These are phyloP conservation scores for Phasianus colchicus DNA, from an alignment of 2,113 vertebrate species.

Conservation along the genomic window DNA sequence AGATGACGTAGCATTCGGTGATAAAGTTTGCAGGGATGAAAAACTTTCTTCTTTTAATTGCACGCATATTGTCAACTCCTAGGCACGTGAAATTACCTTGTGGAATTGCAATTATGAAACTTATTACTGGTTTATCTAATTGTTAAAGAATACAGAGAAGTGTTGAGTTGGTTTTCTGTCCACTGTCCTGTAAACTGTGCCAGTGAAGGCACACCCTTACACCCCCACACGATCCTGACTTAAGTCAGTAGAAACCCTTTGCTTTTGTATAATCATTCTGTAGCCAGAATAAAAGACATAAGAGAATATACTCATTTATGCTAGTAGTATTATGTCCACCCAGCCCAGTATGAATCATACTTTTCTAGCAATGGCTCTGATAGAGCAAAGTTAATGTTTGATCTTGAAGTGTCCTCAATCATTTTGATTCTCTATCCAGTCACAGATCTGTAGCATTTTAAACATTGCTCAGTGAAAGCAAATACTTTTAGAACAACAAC, in stretches of 20 bases:
- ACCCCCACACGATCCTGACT: conserved; percentile 45
- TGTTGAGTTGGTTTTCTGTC: conserved; percentile 33
- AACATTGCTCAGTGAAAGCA: neutral
- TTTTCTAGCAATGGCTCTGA: neutral
- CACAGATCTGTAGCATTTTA: conserved; percentile 10
- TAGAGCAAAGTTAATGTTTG: neutral
- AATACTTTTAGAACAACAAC: neutral
- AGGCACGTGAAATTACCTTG: conserved; percentile 45
- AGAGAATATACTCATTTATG: conserved; percentile 28
- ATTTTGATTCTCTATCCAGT: conserved; percentile 26
- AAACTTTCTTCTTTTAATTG: conserved; percentile 41
- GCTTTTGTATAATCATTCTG: conserved; percentile 48
- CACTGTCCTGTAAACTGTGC: neutral
- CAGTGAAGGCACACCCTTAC: conserved; percentile 47
- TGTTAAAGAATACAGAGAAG: conserved; percentile 50
- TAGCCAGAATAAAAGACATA: conserved; percentile 4
- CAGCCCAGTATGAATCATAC: neutral
- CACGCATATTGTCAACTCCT: conserved; percentile 47
- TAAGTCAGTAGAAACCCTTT: conserved; percentile 54
- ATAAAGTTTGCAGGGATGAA: neutral
- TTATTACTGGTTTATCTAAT: conserved; percentile 59
- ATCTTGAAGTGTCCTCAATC: conserved; percentile 28
- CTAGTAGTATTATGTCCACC: conserved; percentile 5
- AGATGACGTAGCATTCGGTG: neutral
- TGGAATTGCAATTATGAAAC: conserved; percentile 56